Evolutionary conservation across 1,140 invertebrate species (phyloP), one percentile per base, ranked within the genome.

Genomic region (Wasmannia auropunctata): DNA sequence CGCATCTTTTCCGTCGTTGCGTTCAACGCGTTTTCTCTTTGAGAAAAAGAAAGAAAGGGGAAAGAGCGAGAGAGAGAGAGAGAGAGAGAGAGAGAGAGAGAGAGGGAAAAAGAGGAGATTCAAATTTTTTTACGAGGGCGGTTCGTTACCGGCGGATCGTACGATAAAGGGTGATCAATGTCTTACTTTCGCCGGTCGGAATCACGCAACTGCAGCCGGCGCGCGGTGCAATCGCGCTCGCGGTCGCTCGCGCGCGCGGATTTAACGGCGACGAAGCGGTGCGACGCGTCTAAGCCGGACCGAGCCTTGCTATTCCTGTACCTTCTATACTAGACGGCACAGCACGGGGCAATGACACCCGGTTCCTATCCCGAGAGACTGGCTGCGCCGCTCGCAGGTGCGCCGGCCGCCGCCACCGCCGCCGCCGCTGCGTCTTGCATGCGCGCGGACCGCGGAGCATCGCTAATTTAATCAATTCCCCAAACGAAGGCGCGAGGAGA

Each of bases 271-370:
- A 89, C 88, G 88, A 81, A 89, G 88, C 88, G 89, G 60, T 74
- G 88, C 86, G 81, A 77, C 89, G 62, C 76, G 85, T 91, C 88
- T 89, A 91, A 90, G 85, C 84, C 49, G 86, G 70, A 69, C n/a
- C 74, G 67, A 83, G 84, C 86, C 87, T 88, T 54, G 90, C 90
- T 91, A 91, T 91, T 91, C 90, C 90, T 90, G 91, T 91, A 91
- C 74, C 85, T 91, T 90, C 90, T 91, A 91, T 91, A 91, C 91
- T 91, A 91, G 91, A 91, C 90, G 81, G 81, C 87, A 85, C 76
- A 75, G 80, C 75, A 88, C 67, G 88, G 91, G 91, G 90, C 91
- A 91, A 91, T 91, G 91, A 91, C 91, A 91, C 90, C 87, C 84
- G 81, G 81, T 86, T 72, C 76, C 86, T 81, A 84, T 84, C 87